These are phyloP conservation scores for Mesocentrotus franciscanus DNA, from an alignment of 53 echinoderm and acorn worm species.

Conservation along the genomic window DNA sequence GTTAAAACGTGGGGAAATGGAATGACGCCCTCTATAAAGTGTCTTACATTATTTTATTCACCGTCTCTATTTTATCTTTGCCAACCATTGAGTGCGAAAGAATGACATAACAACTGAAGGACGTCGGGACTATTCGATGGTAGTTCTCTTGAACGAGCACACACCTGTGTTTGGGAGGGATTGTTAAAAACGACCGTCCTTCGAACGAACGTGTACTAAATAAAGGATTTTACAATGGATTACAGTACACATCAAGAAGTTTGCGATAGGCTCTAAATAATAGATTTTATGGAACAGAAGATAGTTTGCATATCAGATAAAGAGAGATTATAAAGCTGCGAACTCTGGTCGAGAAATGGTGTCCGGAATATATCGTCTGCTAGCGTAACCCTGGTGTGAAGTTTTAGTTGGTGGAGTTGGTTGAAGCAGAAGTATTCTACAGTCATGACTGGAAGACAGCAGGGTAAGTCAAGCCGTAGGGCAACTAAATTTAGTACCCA, in stretches of 20 bases:
- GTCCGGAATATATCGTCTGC: slow-evolving; percentile 27
- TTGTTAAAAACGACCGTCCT: not conserved
- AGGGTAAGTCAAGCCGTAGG: not conserved
- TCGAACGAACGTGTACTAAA: slow-evolving; percentile 22
- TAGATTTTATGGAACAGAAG: not conserved
- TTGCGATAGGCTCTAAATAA: slow-evolving; percentile 1
- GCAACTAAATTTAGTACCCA: too few species aligned
- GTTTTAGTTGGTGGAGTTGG: not conserved
- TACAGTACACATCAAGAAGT: slow-evolving; percentile 25
- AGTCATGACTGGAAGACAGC: not conserved
- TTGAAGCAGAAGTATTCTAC: not conserved
- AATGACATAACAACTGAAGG: not conserved
- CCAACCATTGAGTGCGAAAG: not conserved
- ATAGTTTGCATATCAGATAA: slow-evolving; percentile 22
- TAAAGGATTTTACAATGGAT: slow-evolving; percentile 34
- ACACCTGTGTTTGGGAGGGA: not conserved
- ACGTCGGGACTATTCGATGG: not conserved
- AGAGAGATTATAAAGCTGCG: not conserved
- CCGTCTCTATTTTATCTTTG: not conserved
- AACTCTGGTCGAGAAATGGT: not conserved
- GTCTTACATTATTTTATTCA: not conserved
- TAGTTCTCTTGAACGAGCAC: not conserved
- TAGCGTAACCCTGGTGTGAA: not conserved
- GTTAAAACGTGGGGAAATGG: not conserved
- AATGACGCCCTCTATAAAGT: not conserved